phyloP scores from a whole-genome alignment of 2,113 vertebrate genomes.

The Circaetus cinerascens region DNA sequence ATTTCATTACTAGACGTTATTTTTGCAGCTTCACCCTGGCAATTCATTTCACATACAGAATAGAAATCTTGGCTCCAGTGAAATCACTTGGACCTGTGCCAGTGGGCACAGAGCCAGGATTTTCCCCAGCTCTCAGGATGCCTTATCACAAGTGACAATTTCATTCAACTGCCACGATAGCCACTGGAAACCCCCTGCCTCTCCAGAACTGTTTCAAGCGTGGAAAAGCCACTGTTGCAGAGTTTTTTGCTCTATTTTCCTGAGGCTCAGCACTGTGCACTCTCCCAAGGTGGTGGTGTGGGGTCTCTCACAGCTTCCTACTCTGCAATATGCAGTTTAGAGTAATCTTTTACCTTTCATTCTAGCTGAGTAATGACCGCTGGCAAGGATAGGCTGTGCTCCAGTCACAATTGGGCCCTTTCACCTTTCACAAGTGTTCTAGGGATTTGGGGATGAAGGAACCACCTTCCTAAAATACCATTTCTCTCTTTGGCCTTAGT shows the following conservation, averaged over 20 bases:
- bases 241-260: background rate
- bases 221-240: background rate
- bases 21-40: conserved; percentile 28
- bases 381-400: background rate
- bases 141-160: conserved; percentile 35
- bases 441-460: background rate
- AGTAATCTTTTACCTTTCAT: background rate
- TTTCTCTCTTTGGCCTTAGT: background rate
- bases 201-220: background rate
- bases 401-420: background rate
- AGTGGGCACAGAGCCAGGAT: background rate
- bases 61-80: background rate
- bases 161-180: conserved; percentile 3
- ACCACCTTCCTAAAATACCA: background rate
- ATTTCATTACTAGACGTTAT: background rate
- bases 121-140: background rate
- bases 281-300: background rate
- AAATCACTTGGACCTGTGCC: conserved; percentile 17
- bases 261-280: background rate
- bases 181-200: background rate
- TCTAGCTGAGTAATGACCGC: background rate
- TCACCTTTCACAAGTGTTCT: background rate
- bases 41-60: background rate
- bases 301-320: background rate
- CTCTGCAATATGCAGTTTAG: background rate